Evolutionary conservation across 2,113 vertebrate species (phyloP), one percentile per base, ranked within the genome.

Genomic region (Dicentrarchus labrax): DNA sequence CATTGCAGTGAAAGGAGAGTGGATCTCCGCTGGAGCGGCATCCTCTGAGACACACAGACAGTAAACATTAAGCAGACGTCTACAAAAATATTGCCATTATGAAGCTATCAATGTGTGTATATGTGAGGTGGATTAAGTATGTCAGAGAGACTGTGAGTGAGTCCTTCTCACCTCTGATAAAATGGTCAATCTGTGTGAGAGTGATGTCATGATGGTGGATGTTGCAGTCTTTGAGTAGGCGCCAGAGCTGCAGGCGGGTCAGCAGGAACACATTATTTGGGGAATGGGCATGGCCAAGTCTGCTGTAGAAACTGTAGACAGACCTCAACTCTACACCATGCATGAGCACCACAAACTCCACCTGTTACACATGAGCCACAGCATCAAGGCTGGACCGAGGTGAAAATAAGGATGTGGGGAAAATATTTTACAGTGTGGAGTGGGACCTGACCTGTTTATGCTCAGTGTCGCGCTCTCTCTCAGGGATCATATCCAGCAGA

Each of bases 141-240:
- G 7, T 9, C 5, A 2, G 16, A 15, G 62, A 45, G 12, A 16
- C 1, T 36, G 17, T 15, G 39, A 38, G n/a, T 5, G 15, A 3
- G 22, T 22, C 5, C 8, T 43, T 53, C 83, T 90, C 89, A 97
- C 97, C 94, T 0, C 76, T 77, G 72, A 97, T 64, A 0, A 97
- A 74, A 39, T 88, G 91, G 80, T 98, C 96, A 69, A 98, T 91
- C 38, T 97, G 94, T 0, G 94, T 93, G 2, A 98, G 95, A 2
- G 93, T 96, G 68, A 94, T 0, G 11, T 82, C 85, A 9, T 94
- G 93, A 51, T 94, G 95, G 72, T 97, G 97, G 45, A 98, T 80
- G 6, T 43, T 72, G 45, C 98, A 98, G 82, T 99, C 98, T 93
- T 97, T 98, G 21, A 99, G 94, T 75, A 99, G 96, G 48, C 96